A percentile compares a stretch with the other conserved stretches of the same genome.
Conservation (phyloP, 2,888 invertebrate species). For the Ennomos fuscantarius region DNA sequence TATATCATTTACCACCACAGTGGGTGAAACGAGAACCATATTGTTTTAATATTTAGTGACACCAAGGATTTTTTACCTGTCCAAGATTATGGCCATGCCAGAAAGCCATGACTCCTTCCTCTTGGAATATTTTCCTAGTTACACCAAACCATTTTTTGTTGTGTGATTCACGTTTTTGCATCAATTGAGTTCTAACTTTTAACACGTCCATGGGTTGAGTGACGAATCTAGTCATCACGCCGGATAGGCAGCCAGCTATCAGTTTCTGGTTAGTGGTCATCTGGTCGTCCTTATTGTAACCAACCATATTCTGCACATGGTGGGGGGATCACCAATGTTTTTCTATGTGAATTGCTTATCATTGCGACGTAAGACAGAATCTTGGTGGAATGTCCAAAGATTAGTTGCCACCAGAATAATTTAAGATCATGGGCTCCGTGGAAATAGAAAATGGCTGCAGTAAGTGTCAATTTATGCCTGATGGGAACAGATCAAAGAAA, state of each 20-base stretch:
- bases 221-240: slow-evolving; percentile 60
- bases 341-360: slow-evolving; percentile 18
- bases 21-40: no score
- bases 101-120: slow-evolving; percentile 93
- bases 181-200: slow-evolving; percentile 94
- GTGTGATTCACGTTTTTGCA: slow-evolving; percentile 87
- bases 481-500: no score
- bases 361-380: neutral
- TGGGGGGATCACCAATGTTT: slow-evolving; percentile 11
- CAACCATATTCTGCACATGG: slow-evolving; percentile 62
- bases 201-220: slow-evolving; percentile 96
- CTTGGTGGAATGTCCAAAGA: no score
- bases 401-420: no score
- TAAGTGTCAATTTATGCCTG: no score
- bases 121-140: slow-evolving; percentile 87
- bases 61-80: slow-evolving; percentile 86
- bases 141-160: slow-evolving; percentile 85
- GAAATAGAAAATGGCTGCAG: no score
- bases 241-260: slow-evolving; percentile 64
- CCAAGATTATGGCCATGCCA: slow-evolving; percentile 98
- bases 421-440: no score
- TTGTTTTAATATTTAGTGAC: no score
- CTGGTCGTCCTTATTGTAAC: slow-evolving; percentile 60
- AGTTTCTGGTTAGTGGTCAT: slow-evolving; percentile 64
- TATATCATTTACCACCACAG: no score